A percentile compares a stretch with the other conserved stretches of the same genome.
phyloP scores from a whole-genome alignment of 2,797 vertebrate genomes.

The Pempheris klunzingeri region DNA sequence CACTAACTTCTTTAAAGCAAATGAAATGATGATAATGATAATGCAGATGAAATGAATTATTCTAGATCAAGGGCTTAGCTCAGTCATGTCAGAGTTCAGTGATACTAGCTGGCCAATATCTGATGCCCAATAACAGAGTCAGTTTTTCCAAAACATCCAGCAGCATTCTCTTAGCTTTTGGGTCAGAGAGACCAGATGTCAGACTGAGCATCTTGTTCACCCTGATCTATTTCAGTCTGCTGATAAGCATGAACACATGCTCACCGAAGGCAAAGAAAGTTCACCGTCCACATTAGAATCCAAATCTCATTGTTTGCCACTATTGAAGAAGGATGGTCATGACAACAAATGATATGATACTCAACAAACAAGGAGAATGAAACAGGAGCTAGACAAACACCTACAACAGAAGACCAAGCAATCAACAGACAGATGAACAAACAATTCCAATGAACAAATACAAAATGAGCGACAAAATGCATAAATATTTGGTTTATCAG shows the following conservation, averaged over 20 bases:
- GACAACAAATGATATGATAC: no score
- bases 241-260: constrained; percentile 71
- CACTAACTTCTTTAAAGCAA: neutral
- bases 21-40: neutral
- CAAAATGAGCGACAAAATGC: no score
- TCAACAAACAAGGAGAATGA: no score
- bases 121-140: neutral
- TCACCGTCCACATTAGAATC: constrained; percentile 55
- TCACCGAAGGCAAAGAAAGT: constrained; percentile 32
- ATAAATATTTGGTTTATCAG: no score
- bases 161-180: constrained; percentile 10
- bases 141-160: neutral
- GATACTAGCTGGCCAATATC: no score
- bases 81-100: neutral
- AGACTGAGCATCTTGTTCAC: constrained; percentile 69
- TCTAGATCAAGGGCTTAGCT: neutral
- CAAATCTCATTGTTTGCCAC: neutral
- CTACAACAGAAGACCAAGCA: no score
- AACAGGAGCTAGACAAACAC: no score
- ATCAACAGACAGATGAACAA: no score
- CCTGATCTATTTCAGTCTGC: constrained; percentile 77
- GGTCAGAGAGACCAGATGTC: constrained; percentile 57
- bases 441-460: no score
- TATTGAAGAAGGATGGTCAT: neutral
- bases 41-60: neutral